These are phyloP conservation scores for Euborellia annulipes DNA, from an alignment of 1,140 invertebrate species.

Conservation along the genomic window DNA sequence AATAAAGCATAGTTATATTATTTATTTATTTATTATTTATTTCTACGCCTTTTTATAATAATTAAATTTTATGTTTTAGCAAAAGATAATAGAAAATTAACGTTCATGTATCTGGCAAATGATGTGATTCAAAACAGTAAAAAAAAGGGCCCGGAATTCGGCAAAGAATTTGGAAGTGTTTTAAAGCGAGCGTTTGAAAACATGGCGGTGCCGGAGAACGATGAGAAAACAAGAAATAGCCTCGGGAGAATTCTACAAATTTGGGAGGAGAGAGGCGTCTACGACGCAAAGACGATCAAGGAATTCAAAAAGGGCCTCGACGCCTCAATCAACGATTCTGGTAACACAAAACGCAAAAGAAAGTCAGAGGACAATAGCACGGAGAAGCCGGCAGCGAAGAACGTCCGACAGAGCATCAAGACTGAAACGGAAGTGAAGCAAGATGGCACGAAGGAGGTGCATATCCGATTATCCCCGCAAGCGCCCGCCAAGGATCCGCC, in stretches of 20 bases:
- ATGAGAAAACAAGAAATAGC: slow-evolving; percentile 60
- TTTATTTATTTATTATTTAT: not conserved
- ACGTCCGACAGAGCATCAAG: not conserved
- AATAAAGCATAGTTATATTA: not conserved
- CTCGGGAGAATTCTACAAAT: slow-evolving; percentile 70
- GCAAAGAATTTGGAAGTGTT: slow-evolving; percentile 63
- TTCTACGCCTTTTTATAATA: not conserved
- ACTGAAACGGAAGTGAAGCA: slow-evolving; percentile 35
- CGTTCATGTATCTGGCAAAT: slow-evolving; percentile 94
- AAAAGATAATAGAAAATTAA: slow-evolving; percentile 71
- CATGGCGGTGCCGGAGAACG: slow-evolving; percentile 49
- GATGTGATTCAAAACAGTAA: slow-evolving; percentile 98
- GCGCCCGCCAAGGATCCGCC: slow-evolving; percentile 69
- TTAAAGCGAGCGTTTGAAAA: slow-evolving; percentile 66
- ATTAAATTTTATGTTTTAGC: slow-evolving; percentile 41
- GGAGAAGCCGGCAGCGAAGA: slow-evolving; percentile 12
- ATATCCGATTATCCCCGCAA: slow-evolving; percentile 56
- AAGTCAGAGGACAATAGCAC: slow-evolving; percentile 16
- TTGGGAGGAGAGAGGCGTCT: slow-evolving; percentile 85
- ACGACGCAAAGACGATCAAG: slow-evolving; percentile 56
- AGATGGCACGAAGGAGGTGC: slow-evolving; percentile 53
- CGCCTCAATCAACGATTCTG: not conserved
- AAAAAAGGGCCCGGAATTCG: slow-evolving; percentile 93
- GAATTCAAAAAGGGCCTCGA: slow-evolving; percentile 50
- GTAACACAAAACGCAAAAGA: slow-evolving; percentile 9